Conservation (phyloP, 2,888 invertebrate species). For the Apodemia duryi region DNA sequence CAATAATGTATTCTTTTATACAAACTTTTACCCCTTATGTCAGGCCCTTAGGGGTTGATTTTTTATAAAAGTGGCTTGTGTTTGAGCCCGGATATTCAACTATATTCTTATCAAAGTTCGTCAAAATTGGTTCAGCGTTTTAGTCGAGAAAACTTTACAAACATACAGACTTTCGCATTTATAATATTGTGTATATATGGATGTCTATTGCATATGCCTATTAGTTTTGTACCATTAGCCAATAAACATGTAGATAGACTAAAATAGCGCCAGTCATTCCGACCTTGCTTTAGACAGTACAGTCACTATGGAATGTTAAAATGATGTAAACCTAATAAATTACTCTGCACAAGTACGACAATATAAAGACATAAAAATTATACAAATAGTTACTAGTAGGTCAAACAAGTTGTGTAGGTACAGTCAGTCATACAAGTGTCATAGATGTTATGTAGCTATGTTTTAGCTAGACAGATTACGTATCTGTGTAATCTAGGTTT, state of each 20-base stretch:
- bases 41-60: too few relatives aligned
- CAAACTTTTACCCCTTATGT: too few relatives aligned
- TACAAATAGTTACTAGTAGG: constrained; percentile 18
- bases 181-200: too few relatives aligned
- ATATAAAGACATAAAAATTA: constrained; percentile 24
- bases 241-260: background rate
- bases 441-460: background rate
- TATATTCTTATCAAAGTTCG: too few relatives aligned
- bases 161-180: too few relatives aligned
- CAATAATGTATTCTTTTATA: too few relatives aligned
- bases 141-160: too few relatives aligned
- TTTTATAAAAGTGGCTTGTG: too few relatives aligned
- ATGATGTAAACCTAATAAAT: constrained; percentile 26
- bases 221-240: background rate
- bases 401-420: constrained; percentile 16
- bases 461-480: background rate
- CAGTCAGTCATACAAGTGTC: background rate
- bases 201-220: background rate
- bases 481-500: background rate
- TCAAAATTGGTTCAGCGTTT: too few relatives aligned
- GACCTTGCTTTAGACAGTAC: constrained; percentile 9
- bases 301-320: constrained; percentile 16
- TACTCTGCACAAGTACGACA: constrained; percentile 13
- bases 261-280: constrained; percentile 7
- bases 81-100: too few relatives aligned